A percentile compares a stretch with the other conserved stretches of the same genome.
Evolutionary conservation across 2,113 vertebrate species (phyloP).

Genomic region (Ciconia stormi): DNA sequence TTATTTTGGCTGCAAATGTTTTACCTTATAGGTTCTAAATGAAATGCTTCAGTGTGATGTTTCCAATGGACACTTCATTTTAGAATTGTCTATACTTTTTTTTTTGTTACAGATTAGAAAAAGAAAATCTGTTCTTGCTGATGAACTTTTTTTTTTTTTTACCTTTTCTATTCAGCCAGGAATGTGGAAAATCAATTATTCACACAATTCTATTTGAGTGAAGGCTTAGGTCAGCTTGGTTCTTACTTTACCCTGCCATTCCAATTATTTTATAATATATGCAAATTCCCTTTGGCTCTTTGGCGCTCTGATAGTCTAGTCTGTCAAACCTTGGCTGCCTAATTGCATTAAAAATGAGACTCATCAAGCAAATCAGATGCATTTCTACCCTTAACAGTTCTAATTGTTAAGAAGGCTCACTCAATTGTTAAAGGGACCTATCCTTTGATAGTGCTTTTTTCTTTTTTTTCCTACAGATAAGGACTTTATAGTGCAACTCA

Average conservation of each 20-base stretch:
- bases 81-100: background rate
- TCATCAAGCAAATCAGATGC: constrained; percentile 40
- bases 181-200: constrained; percentile 57
- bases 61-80: background rate
- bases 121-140: background rate
- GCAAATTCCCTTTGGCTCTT: constrained; percentile 61
- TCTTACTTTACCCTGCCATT: constrained; percentile 20
- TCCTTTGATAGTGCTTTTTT: background rate
- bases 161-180: background rate
- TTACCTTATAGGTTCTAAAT: background rate
- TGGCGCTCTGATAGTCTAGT: constrained; percentile 22
- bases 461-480: background rate
- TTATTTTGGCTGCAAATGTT: background rate
- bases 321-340: constrained; percentile 57
- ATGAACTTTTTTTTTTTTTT: background rate
- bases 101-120: background rate
- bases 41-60: background rate
- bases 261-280: constrained; percentile 65
- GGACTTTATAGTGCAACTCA: background rate
- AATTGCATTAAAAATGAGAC: constrained; percentile 57
- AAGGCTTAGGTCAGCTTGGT: constrained; percentile 47
- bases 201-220: constrained; percentile 20
- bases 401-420: background rate
- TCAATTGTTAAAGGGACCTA: background rate
- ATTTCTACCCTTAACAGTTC: background rate